Evolutionary conservation across 1,140 invertebrate genomes (phyloP), one percentile per base, ranked within the genome.

Genomic region (Trichoplusia ni): DNA sequence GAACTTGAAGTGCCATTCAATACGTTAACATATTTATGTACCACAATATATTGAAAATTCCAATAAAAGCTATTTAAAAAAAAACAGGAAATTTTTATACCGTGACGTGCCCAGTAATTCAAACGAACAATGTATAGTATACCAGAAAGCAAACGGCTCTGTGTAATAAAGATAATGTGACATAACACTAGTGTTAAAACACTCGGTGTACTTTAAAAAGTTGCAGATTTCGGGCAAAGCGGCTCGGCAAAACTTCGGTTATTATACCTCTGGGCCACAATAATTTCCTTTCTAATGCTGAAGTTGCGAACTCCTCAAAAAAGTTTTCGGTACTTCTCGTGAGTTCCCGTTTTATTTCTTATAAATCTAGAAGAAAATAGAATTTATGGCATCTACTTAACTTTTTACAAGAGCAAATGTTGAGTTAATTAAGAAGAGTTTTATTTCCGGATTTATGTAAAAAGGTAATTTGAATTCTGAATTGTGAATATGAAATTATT

Each of bases 261-360:
- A 81, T 81, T 82, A 78, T 77, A 79, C 71, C 77, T 73, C 69
- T 58, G 73, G 64, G 61, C 69, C 56, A 69, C 69, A 67, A 74
- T 84, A 84, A 81, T 84, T 81, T 81, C 73, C 75, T 81, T 79
- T 79, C 73, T 80, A 77, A 84, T 74, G 71, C 70, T 67, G 46
- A 78, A 81, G 73, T 83, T 80, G 64, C 62, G 63, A 79, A 73
- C 71, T 75, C 74, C 75, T 80, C 64, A 70, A 68, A 73, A 56
- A 84, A 81, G 8, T 76, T 80, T 77, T 64, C 21, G 53, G 53
- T 44, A 65, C 62, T 73, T 77, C 67, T 56, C 53, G 33, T 56
- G 69, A 54, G 70, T 69, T 67, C 60, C 54, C 27, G 42, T 73
- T 79, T 74, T 75, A 66, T 74, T 79, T 77, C 67, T 53, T 71